Percentiles rank a stretch among this genome's conserved stretches.
These are phyloP conservation scores for Dolomedes plantarius DNA, from an alignment of 2,888 invertebrate species.

Conservation along the genomic window DNA sequence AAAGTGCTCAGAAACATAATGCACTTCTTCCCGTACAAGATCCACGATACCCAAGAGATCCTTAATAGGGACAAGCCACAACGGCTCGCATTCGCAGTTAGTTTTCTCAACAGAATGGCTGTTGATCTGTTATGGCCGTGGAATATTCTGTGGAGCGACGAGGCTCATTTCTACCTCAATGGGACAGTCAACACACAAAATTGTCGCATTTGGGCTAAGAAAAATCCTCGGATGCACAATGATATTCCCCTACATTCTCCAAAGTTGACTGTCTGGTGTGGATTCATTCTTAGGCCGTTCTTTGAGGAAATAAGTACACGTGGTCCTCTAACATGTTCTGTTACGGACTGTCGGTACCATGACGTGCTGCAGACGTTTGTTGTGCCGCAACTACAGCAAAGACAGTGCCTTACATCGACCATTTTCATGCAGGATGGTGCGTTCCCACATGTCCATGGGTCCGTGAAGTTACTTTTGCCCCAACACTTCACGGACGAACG, in stretches of 20 bases:
- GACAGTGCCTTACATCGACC: background rate
- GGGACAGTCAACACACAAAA: background rate
- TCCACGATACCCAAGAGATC: background rate
- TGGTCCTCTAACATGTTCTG: background rate
- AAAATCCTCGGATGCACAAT: background rate
- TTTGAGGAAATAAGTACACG: background rate
- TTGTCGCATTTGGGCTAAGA: background rate
- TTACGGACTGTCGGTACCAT: background rate
- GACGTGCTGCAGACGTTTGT: background rate
- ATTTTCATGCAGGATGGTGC: background rate
- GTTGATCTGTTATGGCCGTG: constrained; percentile 9
- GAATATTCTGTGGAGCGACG: constrained; percentile 14
- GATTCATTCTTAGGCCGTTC: background rate
- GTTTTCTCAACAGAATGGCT: constrained; percentile 15
- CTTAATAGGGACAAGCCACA: constrained; percentile 2
- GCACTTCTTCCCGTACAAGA: constrained; percentile 19
- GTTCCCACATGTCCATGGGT: background rate
- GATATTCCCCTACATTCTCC: constrained; percentile 8
- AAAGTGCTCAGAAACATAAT: constrained; percentile 27
- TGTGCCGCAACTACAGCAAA: background rate
- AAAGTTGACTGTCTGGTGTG: constrained; percentile 19
- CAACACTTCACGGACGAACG: background rate
- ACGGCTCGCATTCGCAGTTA: constrained; percentile 1
- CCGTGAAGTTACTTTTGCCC: background rate
- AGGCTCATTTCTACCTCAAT: constrained; percentile 15